These are phyloP conservation scores for Ariopsis seemanni DNA, from an alignment of 2,113 vertebrate genomes.

Conservation along the genomic window DNA sequence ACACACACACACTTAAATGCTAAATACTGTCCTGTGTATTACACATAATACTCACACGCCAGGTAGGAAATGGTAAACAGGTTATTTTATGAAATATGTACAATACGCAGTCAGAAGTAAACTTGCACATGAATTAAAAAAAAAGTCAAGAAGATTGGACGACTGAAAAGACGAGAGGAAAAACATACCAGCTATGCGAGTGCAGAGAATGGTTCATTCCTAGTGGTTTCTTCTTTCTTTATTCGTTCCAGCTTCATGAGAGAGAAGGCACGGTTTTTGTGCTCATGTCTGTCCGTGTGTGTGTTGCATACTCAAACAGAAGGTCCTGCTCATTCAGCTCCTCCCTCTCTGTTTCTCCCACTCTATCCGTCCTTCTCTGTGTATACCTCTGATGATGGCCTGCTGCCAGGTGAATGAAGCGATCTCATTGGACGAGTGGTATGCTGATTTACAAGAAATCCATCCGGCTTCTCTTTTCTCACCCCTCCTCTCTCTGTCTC, in stretches of 20 bases:
- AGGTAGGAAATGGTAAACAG: background rate
- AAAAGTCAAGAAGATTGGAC: background rate
- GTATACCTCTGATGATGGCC: constrained; percentile 50
- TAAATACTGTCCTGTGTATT: background rate
- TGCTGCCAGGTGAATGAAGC: constrained; percentile 58
- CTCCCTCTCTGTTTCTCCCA: constrained; percentile 32
- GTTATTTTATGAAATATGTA: background rate
- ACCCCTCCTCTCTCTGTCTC: constrained; percentile 43
- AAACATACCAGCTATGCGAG: constrained; percentile 21
- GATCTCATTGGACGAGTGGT: constrained; percentile 57
- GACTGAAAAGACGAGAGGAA: background rate
- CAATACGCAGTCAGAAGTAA: background rate
- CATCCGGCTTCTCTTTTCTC: constrained; percentile 68
- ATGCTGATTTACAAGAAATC: constrained; percentile 79
- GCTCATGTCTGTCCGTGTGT: background rate
- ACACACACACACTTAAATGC: background rate
- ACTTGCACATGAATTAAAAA: background rate
- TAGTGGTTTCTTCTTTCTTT: background rate
- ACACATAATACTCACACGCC: background rate
- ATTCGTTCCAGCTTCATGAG: constrained; percentile 1
- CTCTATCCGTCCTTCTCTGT: constrained; percentile 23
- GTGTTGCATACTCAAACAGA: constrained; percentile 10
- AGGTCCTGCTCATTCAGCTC: constrained; percentile 2
- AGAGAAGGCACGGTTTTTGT: background rate
- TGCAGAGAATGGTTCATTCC: constrained; percentile 22